Percentiles rank a stretch among this genome's conserved stretches.
Evolutionary conservation across 2,888 invertebrate genomes (phyloP).

Genomic region (Drosophila macrothrix): DNA sequence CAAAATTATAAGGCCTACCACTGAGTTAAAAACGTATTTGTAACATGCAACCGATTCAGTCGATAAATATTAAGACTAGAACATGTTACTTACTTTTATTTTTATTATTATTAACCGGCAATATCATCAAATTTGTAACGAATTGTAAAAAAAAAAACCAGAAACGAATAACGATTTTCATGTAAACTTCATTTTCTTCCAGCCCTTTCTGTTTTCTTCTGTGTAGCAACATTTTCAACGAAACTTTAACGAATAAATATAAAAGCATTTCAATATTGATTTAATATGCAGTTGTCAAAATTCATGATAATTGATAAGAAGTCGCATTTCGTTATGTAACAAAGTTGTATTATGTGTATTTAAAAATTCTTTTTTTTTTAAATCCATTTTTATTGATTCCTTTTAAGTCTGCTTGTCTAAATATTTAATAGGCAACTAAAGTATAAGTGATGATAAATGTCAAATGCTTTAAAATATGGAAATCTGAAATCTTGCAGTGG

Average conservation of each 20-base stretch:
- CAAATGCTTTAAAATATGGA: background rate
- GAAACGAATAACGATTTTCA: background rate
- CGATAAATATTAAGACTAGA: background rate
- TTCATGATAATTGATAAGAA: background rate
- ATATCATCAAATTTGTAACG: background rate
- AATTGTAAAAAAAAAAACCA: background rate
- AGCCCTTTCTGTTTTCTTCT: background rate
- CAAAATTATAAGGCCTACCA: constrained; percentile 22
- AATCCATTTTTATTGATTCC: background rate
- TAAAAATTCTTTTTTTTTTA: background rate
- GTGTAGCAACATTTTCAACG: background rate
- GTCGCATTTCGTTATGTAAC: background rate
- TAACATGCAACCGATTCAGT: constrained; percentile 39
- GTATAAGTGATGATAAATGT: constrained; percentile 1
- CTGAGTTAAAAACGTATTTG: constrained; percentile 10
- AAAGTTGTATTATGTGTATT: background rate
- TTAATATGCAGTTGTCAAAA: background rate
- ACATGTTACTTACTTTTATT: background rate
- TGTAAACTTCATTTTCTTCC: background rate
- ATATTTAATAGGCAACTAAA: background rate
- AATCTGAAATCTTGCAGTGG: constrained; percentile 17
- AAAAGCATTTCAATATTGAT: background rate
- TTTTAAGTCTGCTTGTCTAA: background rate
- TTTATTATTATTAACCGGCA: background rate
- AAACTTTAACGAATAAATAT: background rate